Evolutionary conservation across 2,113 vertebrate genomes (phyloP).

Genomic region (Ameiurus melas): DNA sequence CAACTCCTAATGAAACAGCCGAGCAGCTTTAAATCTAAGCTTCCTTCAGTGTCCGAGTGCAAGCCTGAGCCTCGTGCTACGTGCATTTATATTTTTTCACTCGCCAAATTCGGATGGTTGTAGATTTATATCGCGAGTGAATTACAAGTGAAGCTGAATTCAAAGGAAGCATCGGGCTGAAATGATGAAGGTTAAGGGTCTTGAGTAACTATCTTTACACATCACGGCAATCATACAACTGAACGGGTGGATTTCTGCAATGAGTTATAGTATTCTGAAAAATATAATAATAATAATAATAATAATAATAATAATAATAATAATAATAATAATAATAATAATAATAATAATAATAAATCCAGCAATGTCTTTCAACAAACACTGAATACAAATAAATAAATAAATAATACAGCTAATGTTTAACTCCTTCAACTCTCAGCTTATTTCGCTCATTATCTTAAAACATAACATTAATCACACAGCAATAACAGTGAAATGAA

Average conservation of each 20-base stretch:
- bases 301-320: too few relatives aligned
- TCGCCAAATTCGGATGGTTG: not conserved
- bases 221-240: not conserved
- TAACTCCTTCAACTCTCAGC: not conserved
- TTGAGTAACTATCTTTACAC: not conserved
- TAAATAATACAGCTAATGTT: not conserved
- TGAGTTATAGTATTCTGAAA: not conserved
- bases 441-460: not conserved
- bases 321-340: too few relatives aligned
- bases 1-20: conserved; percentile 65
- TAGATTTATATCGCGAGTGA: not conserved
- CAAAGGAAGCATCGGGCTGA: not conserved
- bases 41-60: conserved; percentile 61
- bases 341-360: too few relatives aligned
- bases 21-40: conserved; percentile 67
- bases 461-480: not conserved
- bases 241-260: not conserved
- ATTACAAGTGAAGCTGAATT: not conserved
- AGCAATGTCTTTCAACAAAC: not conserved
- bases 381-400: not conserved
- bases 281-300: too few relatives aligned
- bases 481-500: not conserved
- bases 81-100: not conserved
- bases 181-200: not conserved
- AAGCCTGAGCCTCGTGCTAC: not conserved